These are phyloP conservation scores for Flexamia atlantica DNA, from an alignment of 2,888 invertebrate species.

Conservation along the genomic window DNA sequence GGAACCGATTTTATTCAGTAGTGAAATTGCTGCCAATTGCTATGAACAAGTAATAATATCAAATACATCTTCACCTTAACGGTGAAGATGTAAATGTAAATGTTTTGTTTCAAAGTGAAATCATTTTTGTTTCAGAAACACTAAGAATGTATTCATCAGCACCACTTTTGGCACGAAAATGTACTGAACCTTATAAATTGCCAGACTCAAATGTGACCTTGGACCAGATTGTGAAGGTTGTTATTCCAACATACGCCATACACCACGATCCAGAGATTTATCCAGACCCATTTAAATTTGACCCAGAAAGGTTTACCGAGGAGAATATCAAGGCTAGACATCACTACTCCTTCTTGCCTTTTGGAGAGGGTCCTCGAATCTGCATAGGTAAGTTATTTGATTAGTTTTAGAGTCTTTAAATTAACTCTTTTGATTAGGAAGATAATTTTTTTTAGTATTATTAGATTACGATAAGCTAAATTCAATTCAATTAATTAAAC, in stretches of 20 bases:
- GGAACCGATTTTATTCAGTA: no score
- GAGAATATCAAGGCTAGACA: conserved; percentile 68
- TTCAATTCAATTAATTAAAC: no score
- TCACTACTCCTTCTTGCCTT: conserved; percentile 67
- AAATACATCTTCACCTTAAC: no score
- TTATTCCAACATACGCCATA: conserved; percentile 63
- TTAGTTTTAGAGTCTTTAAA: neutral
- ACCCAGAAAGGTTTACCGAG: conserved; percentile 76
- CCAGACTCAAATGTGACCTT: conserved; percentile 60
- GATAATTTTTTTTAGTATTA: no score
- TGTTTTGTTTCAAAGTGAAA: no score
- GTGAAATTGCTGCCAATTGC: no score
- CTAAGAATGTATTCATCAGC: conserved; percentile 63
- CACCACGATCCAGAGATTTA: conserved; percentile 65
- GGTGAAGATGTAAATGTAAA: no score
- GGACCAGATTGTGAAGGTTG: conserved; percentile 58
- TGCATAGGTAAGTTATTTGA: conserved; percentile 65
- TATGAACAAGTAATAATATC: no score
- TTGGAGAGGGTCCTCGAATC: conserved; percentile 66
- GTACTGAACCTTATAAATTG: conserved; percentile 64
- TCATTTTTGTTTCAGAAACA: conserved; percentile 65
- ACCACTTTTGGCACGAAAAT: conserved; percentile 51
- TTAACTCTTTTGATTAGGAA: no score
- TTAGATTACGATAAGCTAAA: no score
- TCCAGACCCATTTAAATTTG: conserved; percentile 68